Evolutionary conservation across 2,797 vertebrate species (phyloP).

Genomic region (Manis pentadactyla): DNA sequence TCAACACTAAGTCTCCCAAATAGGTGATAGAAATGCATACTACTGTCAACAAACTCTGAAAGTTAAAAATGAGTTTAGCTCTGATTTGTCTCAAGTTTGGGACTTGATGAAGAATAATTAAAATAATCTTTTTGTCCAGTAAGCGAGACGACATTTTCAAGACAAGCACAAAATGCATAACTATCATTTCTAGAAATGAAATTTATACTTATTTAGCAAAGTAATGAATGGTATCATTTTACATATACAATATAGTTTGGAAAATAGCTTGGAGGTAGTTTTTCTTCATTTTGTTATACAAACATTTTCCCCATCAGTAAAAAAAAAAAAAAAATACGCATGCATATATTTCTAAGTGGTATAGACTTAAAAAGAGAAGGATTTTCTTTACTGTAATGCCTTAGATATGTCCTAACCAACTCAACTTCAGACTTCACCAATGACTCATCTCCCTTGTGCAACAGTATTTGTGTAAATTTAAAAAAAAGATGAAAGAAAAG

Average conservation of each 20-base stretch:
- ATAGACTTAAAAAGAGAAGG: not conserved
- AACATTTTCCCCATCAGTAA: not conserved
- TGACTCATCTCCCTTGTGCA: conserved; percentile 54
- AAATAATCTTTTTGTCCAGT: not conserved
- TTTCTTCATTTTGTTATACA: conserved; percentile 27
- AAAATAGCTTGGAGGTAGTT: not conserved
- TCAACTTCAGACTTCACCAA: conserved; percentile 40
- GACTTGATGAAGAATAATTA: not conserved
- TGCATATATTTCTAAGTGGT: not conserved
- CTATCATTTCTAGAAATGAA: conserved; percentile 28
- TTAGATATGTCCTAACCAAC: conserved; percentile 8
- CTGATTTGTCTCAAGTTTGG: not conserved
- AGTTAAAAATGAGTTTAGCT: not conserved
- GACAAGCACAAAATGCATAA: not conserved
- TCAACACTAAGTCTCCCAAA: not conserved
- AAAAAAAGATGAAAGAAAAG: conserved; percentile 56
- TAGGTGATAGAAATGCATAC: not conserved
- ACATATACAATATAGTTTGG: not conserved
- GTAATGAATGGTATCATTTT: not conserved
- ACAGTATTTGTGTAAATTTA: conserved; percentile 31
- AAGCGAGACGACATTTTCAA: not conserved
- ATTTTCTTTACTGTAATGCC: not conserved
- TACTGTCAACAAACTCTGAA: not conserved
- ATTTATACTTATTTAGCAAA: not conserved
- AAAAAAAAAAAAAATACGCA: not conserved